Base-by-base conservation (phyloP, 2,797 vertebrate species). In the Acanthopagrus latus region DNA sequence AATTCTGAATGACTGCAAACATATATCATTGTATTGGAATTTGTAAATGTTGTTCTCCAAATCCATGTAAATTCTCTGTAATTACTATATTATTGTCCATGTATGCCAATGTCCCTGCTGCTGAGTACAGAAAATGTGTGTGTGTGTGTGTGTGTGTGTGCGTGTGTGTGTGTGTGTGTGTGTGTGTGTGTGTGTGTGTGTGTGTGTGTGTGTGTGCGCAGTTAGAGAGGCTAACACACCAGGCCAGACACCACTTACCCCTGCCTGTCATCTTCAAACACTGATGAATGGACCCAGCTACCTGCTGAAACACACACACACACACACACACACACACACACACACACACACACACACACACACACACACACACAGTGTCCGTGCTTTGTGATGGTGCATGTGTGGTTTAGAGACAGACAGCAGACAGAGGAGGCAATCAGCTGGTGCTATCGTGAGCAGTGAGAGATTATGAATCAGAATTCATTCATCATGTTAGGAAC, bases 191-290 rank as follows among this genome's bases (percentile, higher is more conserved):
- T 57, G 52, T 71, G 47, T 62, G 72, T 48, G 54, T 72, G 69
- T 50, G 25, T 64, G 9, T 69, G 65, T 62, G 43, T 52, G 54
- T 65, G 41, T n/a, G 13, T 44, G 70, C 50, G 21, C 43, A 64
- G 52, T 68, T 64, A 74, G 59, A 38, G 64, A 84, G 60, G 33
- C 65, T 57, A 83, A 70, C 65, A 73, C 66, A 73, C 47, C 3
- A 5, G 68, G 62, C 73, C 76, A 80, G 70, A 75, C 70, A 82
- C 72, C 83, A 86, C 81, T 86, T 83, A 85, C 64, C 79, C 74
- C 78, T 48, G 57, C 70, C 73, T 82, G 78, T 80, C 81, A 84
- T 78, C 76, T 81, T 69, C 66, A 84, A 86, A 88, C 56, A 57
- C 69, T 86, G 86, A 86, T 82, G 78, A 81, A 88, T 85, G 74